Evolutionary conservation across 37 sponge, comb jelly and placozoan species (phyloP).

Genomic region (Trichoplax adhaerens): DNA sequence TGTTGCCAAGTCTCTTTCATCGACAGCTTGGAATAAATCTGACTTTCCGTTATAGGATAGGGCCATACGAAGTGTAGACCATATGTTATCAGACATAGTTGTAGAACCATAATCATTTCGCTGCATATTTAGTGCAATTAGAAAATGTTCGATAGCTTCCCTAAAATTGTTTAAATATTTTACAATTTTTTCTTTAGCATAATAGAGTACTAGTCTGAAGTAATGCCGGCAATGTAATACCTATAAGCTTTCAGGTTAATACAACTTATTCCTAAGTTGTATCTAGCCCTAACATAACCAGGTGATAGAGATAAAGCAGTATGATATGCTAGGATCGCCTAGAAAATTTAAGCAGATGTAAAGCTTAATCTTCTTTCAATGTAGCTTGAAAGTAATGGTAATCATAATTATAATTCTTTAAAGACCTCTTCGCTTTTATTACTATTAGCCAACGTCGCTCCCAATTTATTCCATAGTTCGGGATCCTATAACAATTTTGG

Average conservation of each 20-base stretch:
- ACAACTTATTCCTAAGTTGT: slow-evolving; percentile 92
- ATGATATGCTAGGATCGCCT: slow-evolving; percentile 70
- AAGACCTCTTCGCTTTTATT: slow-evolving; percentile 48
- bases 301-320: slow-evolving; percentile 64
- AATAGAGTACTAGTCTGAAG: background rate
- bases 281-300: slow-evolving; percentile 74
- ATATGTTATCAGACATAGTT: slow-evolving; percentile 65
- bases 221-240: slow-evolving; percentile 12
- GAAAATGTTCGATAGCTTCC: slow-evolving; percentile 69
- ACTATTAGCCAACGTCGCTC: slow-evolving; percentile 86
- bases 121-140: slow-evolving; percentile 58
- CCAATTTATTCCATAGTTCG: slow-evolving; percentile 90
- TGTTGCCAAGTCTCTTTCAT: slow-evolving; percentile 18
- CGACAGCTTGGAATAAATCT: slow-evolving; percentile 5
- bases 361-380: background rate
- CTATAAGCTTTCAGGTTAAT: slow-evolving; percentile 74
- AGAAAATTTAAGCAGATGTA: background rate
- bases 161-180: background rate
- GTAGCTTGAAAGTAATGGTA: background rate
- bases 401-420: background rate
- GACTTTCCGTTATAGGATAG: slow-evolving; percentile 12
- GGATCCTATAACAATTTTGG: slow-evolving; percentile 3
- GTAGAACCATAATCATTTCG: slow-evolving; percentile 28
- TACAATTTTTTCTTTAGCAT: background rate
- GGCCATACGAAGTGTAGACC: slow-evolving; percentile 62